These are phyloP conservation scores for Coregonus clupeaformis DNA, from an alignment of 2,113 vertebrate genomes.

Conservation along the genomic window DNA sequence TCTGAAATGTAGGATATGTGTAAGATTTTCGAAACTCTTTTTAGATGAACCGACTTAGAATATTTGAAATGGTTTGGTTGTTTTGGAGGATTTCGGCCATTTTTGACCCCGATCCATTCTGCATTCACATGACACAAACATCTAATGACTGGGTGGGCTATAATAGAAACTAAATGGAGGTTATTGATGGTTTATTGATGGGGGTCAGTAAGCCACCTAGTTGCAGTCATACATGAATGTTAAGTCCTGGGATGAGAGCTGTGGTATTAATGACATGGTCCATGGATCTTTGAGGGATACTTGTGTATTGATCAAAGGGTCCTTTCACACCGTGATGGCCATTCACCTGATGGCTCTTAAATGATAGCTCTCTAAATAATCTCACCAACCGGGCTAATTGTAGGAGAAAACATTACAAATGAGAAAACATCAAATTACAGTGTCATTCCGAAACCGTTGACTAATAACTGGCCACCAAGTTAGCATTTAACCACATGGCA, in stretches of 20 bases:
- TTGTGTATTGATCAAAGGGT: constrained; percentile 58
- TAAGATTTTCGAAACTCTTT: too few relatives aligned
- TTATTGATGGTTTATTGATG: constrained; percentile 38
- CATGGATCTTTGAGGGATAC: constrained; percentile 49
- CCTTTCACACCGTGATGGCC: constrained; percentile 57
- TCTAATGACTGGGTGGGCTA: neutral
- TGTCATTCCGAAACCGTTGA: too few relatives aligned
- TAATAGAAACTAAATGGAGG: constrained; percentile 11
- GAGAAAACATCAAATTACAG: too few relatives aligned
- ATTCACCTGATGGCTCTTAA: constrained; percentile 51
- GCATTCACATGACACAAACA: neutral
- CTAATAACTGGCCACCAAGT: too few relatives aligned
- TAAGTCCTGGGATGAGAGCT: constrained; percentile 19
- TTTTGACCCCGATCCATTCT: neutral
- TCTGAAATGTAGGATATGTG: neutral
- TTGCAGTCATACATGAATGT: neutral
- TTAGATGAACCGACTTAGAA: too few relatives aligned
- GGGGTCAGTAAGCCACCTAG: neutral
- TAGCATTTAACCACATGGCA: constrained; percentile 24
- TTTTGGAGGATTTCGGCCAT: too few relatives aligned
- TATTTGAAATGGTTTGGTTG: too few relatives aligned
- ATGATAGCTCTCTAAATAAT: constrained; percentile 59
- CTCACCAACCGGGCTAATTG: constrained; percentile 50
- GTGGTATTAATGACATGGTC: constrained; percentile 37
- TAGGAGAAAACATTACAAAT: constrained; percentile 10